A percentile compares a stretch with the other conserved stretches of the same genome.
Evolutionary conservation across 2,888 invertebrate genomes (phyloP).

Genomic region (Gortyna flavago): DNA sequence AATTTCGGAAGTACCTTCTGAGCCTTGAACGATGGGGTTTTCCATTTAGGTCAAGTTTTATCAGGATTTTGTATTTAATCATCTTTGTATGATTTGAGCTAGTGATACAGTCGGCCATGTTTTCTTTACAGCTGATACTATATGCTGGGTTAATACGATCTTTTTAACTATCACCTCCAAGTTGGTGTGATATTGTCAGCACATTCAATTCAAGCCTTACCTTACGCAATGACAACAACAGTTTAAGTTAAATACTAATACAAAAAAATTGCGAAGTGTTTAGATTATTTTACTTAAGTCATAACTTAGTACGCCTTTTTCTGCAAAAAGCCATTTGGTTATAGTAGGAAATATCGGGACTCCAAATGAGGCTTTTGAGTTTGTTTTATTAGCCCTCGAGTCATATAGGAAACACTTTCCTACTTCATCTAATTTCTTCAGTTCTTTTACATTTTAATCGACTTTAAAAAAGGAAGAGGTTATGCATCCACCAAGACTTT

Average conservation of each 20-base stretch:
- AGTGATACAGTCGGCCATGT: neutral
- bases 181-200: neutral
- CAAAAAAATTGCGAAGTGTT: neutral
- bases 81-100: neutral
- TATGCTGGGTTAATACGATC: neutral
- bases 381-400: neutral
- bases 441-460: neutral
- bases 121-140: neutral
- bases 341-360: neutral
- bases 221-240: neutral
- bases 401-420: neutral
- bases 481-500: neutral
- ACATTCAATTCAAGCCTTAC: neutral
- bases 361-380: neutral
- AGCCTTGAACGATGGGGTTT: constrained; percentile 30
- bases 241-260: neutral
- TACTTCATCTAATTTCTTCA: neutral
- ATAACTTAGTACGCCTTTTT: neutral
- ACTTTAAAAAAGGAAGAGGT: neutral
- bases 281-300: neutral
- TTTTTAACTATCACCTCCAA: neutral
- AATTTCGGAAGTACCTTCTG: constrained; percentile 27
- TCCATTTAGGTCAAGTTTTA: neutral
- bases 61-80: neutral
- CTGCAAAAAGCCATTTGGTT: neutral